Evolutionary conservation across 2,888 invertebrate species (phyloP).

Genomic region (Mechanitis messenoides): DNA sequence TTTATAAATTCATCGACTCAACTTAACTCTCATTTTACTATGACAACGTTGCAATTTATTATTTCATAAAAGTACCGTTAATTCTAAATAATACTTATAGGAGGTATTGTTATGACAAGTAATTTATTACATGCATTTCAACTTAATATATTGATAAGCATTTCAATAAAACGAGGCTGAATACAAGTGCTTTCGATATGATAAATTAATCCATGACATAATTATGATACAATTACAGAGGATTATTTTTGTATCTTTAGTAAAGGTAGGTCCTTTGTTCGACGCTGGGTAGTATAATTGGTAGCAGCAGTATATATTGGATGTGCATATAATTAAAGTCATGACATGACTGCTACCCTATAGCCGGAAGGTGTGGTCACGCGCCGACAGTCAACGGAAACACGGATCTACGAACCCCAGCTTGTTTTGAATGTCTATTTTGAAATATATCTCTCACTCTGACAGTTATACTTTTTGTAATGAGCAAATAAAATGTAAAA

Average conservation of each 20-base stretch:
- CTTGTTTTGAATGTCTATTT: constrained; percentile 29
- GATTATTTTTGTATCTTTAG: no score
- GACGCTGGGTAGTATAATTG: no score
- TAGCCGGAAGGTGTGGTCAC: constrained; percentile 64
- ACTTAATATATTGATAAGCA: neutral
- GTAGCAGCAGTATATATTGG: neutral
- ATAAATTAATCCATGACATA: constrained; percentile 20
- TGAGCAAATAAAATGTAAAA: neutral
- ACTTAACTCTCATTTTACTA: no score
- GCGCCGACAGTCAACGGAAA: constrained; percentile 58
- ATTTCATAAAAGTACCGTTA: no score
- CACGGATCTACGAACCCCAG: constrained; percentile 63
- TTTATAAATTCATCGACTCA: neutral
- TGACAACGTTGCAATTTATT: no score
- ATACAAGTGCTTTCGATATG: constrained; percentile 10
- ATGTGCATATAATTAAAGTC: constrained; percentile 21
- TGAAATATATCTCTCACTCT: constrained; percentile 24
- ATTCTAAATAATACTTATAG: no score
- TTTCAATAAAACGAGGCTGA: neutral
- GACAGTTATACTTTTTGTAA: constrained; percentile 14
- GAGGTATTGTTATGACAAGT: no score
- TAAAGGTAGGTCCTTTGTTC: no score
- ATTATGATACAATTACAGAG: constrained; percentile 14
- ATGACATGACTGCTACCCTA: constrained; percentile 33
- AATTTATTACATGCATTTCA: no score